Conservation (phyloP, 2,797 vertebrate genomes). For the Rhyacichthys aspro region DNA sequence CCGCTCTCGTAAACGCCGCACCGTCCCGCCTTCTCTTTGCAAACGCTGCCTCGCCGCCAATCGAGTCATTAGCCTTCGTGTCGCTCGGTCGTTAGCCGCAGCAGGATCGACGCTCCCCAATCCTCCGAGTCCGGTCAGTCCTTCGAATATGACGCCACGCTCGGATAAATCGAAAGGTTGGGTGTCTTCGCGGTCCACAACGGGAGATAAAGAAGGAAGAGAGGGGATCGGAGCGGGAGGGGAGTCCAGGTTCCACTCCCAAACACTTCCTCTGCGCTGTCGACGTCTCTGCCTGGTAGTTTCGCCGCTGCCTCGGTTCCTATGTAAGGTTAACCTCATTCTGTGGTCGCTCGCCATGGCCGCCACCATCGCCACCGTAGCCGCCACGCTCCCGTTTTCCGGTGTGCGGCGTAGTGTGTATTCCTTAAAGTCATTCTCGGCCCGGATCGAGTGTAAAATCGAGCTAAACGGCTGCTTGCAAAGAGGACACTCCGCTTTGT, state of each 20-base stretch:
- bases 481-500: constrained; percentile 92
- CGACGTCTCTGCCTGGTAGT: constrained; percentile 25
- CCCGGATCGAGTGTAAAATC: constrained; percentile 89
- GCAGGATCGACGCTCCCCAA: background rate
- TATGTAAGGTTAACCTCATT: constrained; percentile 63
- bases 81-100: constrained; percentile 65
- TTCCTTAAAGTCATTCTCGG: constrained; percentile 90
- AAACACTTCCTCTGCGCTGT: constrained; percentile 25
- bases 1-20: constrained; percentile 82
- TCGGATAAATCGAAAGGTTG: constrained; percentile 24
- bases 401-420: constrained; percentile 81
- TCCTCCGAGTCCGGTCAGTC: constrained; percentile 55
- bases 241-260: constrained; percentile 57
- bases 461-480: constrained; percentile 93
- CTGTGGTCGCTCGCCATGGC: constrained; percentile 60
- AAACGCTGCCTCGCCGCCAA: constrained; percentile 77
- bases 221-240: constrained; percentile 23
- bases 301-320: constrained; percentile 17
- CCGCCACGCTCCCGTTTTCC: constrained; percentile 67
- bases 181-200: constrained; percentile 27
- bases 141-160: constrained; percentile 80
- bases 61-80: constrained; percentile 80
- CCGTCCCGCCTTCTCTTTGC: constrained; percentile 78
- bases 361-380: constrained; percentile 61
- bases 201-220: background rate